Evolutionary conservation across 1,140 invertebrate species (phyloP).

Genomic region (Bacillus rossius): DNA sequence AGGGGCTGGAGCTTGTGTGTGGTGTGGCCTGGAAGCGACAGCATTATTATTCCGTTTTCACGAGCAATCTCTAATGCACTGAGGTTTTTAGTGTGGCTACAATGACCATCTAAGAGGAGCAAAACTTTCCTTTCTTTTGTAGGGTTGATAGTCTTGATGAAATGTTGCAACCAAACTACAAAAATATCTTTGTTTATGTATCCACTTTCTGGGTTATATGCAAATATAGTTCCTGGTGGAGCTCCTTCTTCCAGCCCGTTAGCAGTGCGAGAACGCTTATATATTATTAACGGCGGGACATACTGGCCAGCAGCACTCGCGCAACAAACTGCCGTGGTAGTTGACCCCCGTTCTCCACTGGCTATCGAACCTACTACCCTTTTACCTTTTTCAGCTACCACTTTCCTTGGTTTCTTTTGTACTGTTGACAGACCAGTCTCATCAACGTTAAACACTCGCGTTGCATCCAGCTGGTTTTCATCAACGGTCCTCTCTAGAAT

Average conservation of each 20-base stretch:
- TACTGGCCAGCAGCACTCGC: slow-evolving; percentile 31
- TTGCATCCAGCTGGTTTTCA: slow-evolving; percentile 28
- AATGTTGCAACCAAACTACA: background rate
- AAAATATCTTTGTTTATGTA: slow-evolving; percentile 7
- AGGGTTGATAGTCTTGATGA: background rate
- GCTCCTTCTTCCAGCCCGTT: slow-evolving; percentile 26
- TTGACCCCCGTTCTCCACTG: slow-evolving; percentile 40
- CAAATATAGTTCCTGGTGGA: background rate
- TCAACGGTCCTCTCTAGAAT: slow-evolving; percentile 26
- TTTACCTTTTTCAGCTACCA: slow-evolving; percentile 34
- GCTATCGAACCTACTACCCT: slow-evolving; percentile 38
- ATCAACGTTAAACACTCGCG: slow-evolving; percentile 40
- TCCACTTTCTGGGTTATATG: slow-evolving; percentile 5
- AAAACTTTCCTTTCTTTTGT: background rate
- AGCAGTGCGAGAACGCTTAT: slow-evolving; percentile 25
- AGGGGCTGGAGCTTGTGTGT: slow-evolving; percentile 10
- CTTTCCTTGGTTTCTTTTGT: slow-evolving; percentile 29
- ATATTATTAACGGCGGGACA: slow-evolving; percentile 31
- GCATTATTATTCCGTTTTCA: slow-evolving; percentile 7
- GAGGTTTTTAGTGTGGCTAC: background rate
- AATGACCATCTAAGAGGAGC: background rate
- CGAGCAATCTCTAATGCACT: slow-evolving; percentile 1
- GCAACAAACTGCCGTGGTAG: slow-evolving; percentile 38
- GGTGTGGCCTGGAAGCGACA: slow-evolving; percentile 9
- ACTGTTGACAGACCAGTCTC: slow-evolving; percentile 30